A percentile compares a stretch with the other conserved stretches of the same genome.
Conservation (phyloP, 1,140 invertebrate genomes). For the Hirudo medicinalis region DNA sequence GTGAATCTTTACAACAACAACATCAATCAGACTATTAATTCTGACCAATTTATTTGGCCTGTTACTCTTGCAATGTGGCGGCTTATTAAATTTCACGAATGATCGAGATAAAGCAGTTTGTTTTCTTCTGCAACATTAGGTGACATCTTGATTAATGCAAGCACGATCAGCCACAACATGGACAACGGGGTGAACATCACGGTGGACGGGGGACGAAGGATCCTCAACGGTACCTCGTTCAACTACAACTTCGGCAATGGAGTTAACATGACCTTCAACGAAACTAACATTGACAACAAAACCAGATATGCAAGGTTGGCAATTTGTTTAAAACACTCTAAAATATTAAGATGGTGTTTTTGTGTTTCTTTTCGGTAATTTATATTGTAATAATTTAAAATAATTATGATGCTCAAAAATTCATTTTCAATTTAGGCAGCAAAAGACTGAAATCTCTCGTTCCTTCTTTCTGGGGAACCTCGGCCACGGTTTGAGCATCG, state of each 20-base stretch:
- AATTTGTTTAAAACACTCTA: no score
- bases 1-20: no score
- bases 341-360: no score
- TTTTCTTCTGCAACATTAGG: slow-evolving; percentile 23
- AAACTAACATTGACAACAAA: slow-evolving; percentile 24
- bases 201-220: slow-evolving; percentile 72
- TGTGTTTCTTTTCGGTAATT: no score
- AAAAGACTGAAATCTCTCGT: slow-evolving; percentile 18
- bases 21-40: no score
- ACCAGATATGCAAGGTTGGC: slow-evolving; percentile 12
- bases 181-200: slow-evolving; percentile 57
- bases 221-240: slow-evolving; percentile 67
- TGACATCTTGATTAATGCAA: slow-evolving; percentile 35
- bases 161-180: slow-evolving; percentile 31
- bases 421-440: background rate
- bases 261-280: slow-evolving; percentile 25
- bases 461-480: slow-evolving; percentile 27
- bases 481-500: slow-evolving; percentile 36
- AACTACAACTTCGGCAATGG: slow-evolving; percentile 61
- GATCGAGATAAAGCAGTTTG: background rate
- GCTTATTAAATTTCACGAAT: no score
- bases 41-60: no score
- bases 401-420: background rate
- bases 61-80: no score
- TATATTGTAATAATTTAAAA: no score